Evolutionary conservation across 2,888 invertebrate genomes (phyloP).

Genomic region (Mayetiola destructor): DNA sequence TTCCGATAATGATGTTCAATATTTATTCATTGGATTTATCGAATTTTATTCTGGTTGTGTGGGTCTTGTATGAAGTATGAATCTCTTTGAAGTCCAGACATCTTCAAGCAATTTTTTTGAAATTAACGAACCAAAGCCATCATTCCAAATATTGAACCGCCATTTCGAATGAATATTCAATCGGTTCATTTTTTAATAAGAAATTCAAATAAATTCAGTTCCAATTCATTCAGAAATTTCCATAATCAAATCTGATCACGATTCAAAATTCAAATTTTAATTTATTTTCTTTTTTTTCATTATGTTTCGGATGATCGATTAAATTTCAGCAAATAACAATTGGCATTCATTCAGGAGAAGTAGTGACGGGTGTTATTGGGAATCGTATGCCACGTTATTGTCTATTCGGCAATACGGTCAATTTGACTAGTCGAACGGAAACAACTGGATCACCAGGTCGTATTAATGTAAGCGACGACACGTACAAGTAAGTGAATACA

Average conservation of each 20-base stretch:
- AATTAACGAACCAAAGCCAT: too few species aligned
- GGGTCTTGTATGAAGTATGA: too few species aligned
- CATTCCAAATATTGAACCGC: background rate
- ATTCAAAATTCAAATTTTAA: background rate
- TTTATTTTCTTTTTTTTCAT: slow-evolving; percentile 16
- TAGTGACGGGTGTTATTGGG: slow-evolving; percentile 87
- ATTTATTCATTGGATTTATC: too few species aligned
- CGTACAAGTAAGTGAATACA: slow-evolving; percentile 56
- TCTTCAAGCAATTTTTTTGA: too few species aligned
- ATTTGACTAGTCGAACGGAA: slow-evolving; percentile 83
- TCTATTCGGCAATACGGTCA: slow-evolving; percentile 87
- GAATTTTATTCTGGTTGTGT: too few species aligned
- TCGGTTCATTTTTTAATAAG: background rate
- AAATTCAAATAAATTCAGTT: background rate
- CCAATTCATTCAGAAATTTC: too few species aligned
- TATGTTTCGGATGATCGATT: slow-evolving; percentile 17
- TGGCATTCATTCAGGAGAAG: slow-evolving; percentile 87
- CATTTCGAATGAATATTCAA: background rate
- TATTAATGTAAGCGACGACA: slow-evolving; percentile 84
- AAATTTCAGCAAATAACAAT: slow-evolving; percentile 68
- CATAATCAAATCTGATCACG: background rate
- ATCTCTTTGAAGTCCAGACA: too few species aligned
- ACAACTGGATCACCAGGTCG: slow-evolving; percentile 78
- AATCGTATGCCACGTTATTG: slow-evolving; percentile 89
- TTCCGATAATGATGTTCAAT: too few species aligned